These are phyloP conservation scores for Myathropa florea DNA, from an alignment of 2,888 invertebrate genomes.

Conservation along the genomic window DNA sequence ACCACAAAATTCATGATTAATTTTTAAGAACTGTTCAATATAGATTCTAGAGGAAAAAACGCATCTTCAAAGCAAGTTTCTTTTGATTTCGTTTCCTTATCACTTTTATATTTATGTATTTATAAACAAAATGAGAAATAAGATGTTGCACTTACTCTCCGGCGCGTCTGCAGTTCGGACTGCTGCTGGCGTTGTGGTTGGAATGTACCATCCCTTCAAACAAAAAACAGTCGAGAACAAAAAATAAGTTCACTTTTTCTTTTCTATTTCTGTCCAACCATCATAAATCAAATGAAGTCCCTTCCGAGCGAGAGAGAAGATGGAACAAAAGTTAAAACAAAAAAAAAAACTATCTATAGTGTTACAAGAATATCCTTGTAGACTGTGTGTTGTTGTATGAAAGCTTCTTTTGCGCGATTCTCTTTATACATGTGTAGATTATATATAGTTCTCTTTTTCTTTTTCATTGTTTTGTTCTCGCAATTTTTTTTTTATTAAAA, in stretches of 20 bases:
- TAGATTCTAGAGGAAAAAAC: neutral
- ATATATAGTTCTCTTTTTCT: constrained; percentile 44
- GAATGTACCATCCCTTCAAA: neutral
- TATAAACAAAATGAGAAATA: constrained; percentile 27
- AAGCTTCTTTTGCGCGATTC: constrained; percentile 64
- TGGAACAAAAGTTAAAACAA: constrained; percentile 21
- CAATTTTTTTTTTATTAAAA: constrained; percentile 52
- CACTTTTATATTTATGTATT: constrained; percentile 51
- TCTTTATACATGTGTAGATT: constrained; percentile 48
- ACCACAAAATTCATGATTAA: neutral
- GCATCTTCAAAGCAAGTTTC: constrained; percentile 1
- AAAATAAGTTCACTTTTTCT: too few relatives aligned
- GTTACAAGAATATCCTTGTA: constrained; percentile 65
- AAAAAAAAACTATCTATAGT: constrained; percentile 42
- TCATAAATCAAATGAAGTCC: constrained; percentile 5
- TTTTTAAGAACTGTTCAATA: too few relatives aligned
- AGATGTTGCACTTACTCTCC: neutral
- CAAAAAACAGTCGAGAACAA: constrained; percentile 23
- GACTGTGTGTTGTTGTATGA: constrained; percentile 64
- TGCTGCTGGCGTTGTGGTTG: neutral
- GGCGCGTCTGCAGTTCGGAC: neutral
- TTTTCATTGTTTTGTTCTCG: constrained; percentile 60
- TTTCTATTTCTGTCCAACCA: neutral
- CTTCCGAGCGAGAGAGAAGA: constrained; percentile 23
- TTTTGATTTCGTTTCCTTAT: constrained; percentile 18